Base-by-base conservation (phyloP, 1,140 invertebrate genomes). In the Ostrea denselamellosa region DNA sequence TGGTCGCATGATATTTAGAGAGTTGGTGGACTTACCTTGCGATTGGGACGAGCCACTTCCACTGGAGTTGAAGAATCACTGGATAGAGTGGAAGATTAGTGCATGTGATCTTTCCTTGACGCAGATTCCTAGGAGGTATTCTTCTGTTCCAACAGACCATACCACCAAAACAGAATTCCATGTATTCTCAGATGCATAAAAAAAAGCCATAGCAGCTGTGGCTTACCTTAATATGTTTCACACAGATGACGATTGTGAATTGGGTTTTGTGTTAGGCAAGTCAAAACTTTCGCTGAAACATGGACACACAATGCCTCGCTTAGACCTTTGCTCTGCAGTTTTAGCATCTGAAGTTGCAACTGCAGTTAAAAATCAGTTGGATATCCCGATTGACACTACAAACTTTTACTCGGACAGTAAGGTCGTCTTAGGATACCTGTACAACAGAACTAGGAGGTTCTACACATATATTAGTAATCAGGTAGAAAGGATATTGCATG, bases 151-250 rank as follows among this genome's bases (percentile, higher is more conserved):
- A 17, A 58, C 10, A 8, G 19, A 9, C 90, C 90, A 84, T 95
- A 94, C 94, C 94, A 95, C 88, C 93, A 95, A n/a, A 0, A 51
- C 51, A 28, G 86, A 91, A 56, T 1, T 90, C 3, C 89, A 89
- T 56, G 82, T 86, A 58, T 90, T 84, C 58, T 52, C 62, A 8
- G 89, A 91, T 56, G 86, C 90, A 10, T 89, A 86, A 44, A 62
- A 89, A 44, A 53, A 58, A 25, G 90, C 89, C 34, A 87, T 90
- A 19, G 77, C 86, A 8, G 65, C 89, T 62, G 87, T 86, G 19
- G 84, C 86, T 8, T 90, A 89, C 54, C 25, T 89, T 0, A 86
- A 82, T n/a, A 12, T 77, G 0, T 65, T 54, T 34, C 28, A 12
- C 0, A 28, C 8, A 0, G 17, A 54, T 19, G 53, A 87, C 14